Evolutionary conservation across 2,888 invertebrate genomes (phyloP).

Genomic region (Dichetophora obliterata): DNA sequence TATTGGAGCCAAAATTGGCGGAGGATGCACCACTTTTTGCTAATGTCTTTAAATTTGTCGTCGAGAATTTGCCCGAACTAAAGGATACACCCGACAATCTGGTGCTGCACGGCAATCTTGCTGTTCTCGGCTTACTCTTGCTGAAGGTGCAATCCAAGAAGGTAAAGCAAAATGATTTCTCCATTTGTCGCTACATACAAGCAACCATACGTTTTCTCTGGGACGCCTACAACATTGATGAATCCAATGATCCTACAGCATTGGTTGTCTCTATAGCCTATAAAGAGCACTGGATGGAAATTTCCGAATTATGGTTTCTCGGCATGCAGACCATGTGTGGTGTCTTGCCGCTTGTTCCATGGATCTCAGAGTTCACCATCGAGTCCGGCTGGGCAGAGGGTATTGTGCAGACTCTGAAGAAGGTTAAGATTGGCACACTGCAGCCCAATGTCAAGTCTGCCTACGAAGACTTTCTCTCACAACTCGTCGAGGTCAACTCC

Average conservation of each 20-base stretch:
- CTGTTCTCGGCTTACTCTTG: slow-evolving; percentile 84
- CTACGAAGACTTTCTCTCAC: slow-evolving; percentile 90
- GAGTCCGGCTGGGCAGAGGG: slow-evolving; percentile 96
- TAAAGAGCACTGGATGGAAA: slow-evolving; percentile 89
- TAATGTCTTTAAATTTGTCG: slow-evolving; percentile 86
- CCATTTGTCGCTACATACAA: slow-evolving; percentile 90
- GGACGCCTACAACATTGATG: slow-evolving; percentile 93
- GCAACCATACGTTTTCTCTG: slow-evolving; percentile 91
- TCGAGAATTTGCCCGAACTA: slow-evolving; percentile 86
- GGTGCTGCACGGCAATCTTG: slow-evolving; percentile 86
- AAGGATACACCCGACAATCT: slow-evolving; percentile 87
- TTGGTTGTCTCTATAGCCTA: slow-evolving; percentile 88
- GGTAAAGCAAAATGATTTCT: slow-evolving; percentile 89
- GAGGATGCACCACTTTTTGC: slow-evolving; percentile 83
- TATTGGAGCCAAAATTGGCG: slow-evolving; percentile 86
- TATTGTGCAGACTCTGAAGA: slow-evolving; percentile 83
- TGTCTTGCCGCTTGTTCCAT: slow-evolving; percentile 84
- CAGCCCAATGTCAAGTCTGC: slow-evolving; percentile 89
- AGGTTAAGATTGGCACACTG: slow-evolving; percentile 85
- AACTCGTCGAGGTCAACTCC: slow-evolving; percentile 84
- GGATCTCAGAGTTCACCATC: slow-evolving; percentile 91
- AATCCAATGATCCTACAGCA: slow-evolving; percentile 85
- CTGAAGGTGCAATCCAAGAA: slow-evolving; percentile 86
- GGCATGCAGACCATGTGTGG: slow-evolving; percentile 94
- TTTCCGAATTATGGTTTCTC: slow-evolving; percentile 92